Percentiles rank a stretch among this genome's conserved stretches.
phyloP scores from a whole-genome alignment of 2,888 invertebrate genomes.

The Acanthosepion lycidas region DNA sequence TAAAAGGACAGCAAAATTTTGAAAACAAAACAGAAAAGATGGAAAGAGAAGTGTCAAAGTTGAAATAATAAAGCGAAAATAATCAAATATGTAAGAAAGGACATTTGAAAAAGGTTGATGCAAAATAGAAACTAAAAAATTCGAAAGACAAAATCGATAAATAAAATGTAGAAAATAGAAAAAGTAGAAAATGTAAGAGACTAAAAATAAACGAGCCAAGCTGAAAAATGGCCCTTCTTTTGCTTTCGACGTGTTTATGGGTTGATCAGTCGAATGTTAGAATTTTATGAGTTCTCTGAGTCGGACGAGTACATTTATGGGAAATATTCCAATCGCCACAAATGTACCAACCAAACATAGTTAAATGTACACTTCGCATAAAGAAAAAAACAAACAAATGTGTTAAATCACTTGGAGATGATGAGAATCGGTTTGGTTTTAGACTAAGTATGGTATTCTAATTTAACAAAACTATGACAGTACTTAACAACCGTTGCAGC shows the following conservation, averaged over 20 bases:
- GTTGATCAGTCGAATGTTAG: background rate
- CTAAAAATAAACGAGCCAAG: background rate
- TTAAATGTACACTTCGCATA: background rate
- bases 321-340: background rate
- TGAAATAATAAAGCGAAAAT: background rate
- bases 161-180: no score
- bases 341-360: background rate
- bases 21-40: background rate
- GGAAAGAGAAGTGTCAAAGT: no score
- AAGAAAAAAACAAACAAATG: background rate
- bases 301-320: background rate
- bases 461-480: no score
- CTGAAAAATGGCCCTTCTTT: background rate
- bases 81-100: background rate
- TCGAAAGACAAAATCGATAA: background rate
- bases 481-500: no score
- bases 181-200: no score
- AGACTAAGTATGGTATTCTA: no score
- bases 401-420: background rate
- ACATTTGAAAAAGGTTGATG: background rate
- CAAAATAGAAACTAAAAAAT: background rate
- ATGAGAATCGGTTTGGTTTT: background rate
- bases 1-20: background rate
- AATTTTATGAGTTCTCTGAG: background rate
- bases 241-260: constrained; percentile 1